Base-by-base conservation (phyloP, 92 coral and sea anemone species). In the Heliopora coerulea region DNA sequence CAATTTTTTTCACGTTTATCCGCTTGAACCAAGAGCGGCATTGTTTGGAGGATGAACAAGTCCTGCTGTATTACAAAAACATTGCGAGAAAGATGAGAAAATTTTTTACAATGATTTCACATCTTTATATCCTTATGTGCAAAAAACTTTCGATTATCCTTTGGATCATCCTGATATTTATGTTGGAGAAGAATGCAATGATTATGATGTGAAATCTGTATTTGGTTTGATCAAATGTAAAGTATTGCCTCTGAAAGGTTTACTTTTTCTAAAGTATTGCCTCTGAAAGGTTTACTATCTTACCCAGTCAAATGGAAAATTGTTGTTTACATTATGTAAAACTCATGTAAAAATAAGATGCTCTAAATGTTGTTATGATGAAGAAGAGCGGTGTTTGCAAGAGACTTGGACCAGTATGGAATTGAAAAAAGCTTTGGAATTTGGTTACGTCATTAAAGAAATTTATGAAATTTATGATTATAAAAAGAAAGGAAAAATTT, bases 171-270 rank as follows among this genome's bases (percentile, higher is more conserved):
- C 54, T 21, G 13, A 23, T 0, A 27, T 40, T 17, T 67, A 41
- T 67, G 15, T 37, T 69, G 62, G 25, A 48, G 62, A 69, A 19
- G 76, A 69, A 24, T 69, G 62, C 25, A 24, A 69, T 25, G 20
- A 49, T 14, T 34, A 27, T n/a, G 62, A 69, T n/a, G 49, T 69
- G 31, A 31, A 33, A 13, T 4, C 48, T 69, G 42, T 69, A 24
- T 69, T 69, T 25, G 76, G 76, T 69, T 46, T 69, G 37, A 69
- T 69, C 33, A 69, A 69, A 69, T 69, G 76, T 56, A 31, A 15
- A 9, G 40, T 69, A 48, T 69, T 69, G 5, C 76, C 76, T 8
- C 76, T 62, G 9, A 13, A 30, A 37, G 49, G 26, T 46, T 69
- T 48, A 21, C 49, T 21, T 49, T 69, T 69, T 49, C 76, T n/a